Base-by-base conservation (phyloP, 92 coral and sea anemone species). In the Micromussa lordhowensis region DNA sequence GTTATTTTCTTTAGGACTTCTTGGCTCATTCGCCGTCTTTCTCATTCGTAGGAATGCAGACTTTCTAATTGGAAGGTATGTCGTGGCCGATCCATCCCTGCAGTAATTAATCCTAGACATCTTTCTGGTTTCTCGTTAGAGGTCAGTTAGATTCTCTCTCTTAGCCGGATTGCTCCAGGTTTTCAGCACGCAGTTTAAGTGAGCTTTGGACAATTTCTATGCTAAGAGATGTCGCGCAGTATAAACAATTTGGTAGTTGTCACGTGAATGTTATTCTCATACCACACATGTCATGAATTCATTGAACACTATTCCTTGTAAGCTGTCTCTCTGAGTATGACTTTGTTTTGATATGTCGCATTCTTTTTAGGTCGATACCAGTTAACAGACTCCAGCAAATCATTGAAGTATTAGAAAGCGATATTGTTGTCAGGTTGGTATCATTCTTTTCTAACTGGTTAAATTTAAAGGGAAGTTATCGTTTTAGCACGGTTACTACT, bases 41-140 rank as follows among this genome's bases (percentile, higher is more conserved):
- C 93, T 98, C 26, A 96, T 98, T 73, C 92, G 94, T 63, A 90
- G 99, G 77, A 98, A 98, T 80, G 98, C 99, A 28, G 98, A 96
- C 88, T 98, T 98, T 79, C 92, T 98, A 44, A 95, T 98, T 68
- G 99, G 99, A 94, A 92, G 99, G 99, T 98, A 94, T 81, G 85
- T 35, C 28, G 12, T 9, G 34, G 71, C 19, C 22, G 77, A 73
- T 73, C 77, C n/a, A 73, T n/a, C 10, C 18, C 70, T 66, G 51
- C 51, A 44, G n/a, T n/a, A n/a, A n/a, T 44, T 44, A 44, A 15
- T 24, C 14, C 12, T 63, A 8, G 22, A 63, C 26, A 6, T 63
- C 13, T 63, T 21, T 2, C 61, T 44, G 51, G 51, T 44, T 44
- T 44, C n/a, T 44, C 7, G 51, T 13, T 13, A 44, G 51, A 8